phyloP scores from a whole-genome alignment of 2,888 invertebrate genomes.

The Eledona agricola region DNA sequence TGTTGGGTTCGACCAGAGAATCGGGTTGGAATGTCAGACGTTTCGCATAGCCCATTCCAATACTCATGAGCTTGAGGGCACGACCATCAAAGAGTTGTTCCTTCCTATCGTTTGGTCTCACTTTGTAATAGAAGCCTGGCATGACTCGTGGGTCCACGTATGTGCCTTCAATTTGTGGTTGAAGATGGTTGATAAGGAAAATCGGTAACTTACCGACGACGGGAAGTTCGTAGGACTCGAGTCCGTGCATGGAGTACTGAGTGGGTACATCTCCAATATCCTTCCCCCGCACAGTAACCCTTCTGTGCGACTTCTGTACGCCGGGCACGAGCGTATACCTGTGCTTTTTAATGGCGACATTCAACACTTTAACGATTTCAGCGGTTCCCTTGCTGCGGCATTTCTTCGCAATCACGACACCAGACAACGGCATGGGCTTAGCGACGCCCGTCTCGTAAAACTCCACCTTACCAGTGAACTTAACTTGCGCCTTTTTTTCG shows the following conservation, averaged over 20 bases:
- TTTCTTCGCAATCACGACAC: slow-evolving; percentile 67
- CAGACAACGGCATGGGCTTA: slow-evolving; percentile 69
- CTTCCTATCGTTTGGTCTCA: slow-evolving; percentile 72
- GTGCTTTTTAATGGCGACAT: slow-evolving; percentile 66
- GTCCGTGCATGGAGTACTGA: slow-evolving; percentile 71
- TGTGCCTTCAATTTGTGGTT: slow-evolving; percentile 62
- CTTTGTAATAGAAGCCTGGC: slow-evolving; percentile 77
- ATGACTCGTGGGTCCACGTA: slow-evolving; percentile 76
- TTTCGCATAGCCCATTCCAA: slow-evolving; percentile 82
- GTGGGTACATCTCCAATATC: slow-evolving; percentile 74
- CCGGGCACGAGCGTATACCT: slow-evolving; percentile 72
- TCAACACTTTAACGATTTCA: slow-evolving; percentile 66
- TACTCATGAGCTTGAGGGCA: slow-evolving; percentile 69
- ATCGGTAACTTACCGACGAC: slow-evolving; percentile 68
- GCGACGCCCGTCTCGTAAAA: slow-evolving; percentile 73
- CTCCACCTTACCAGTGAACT: slow-evolving; percentile 72
- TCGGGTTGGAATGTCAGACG: slow-evolving; percentile 77
- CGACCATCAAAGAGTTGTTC: slow-evolving; percentile 73
- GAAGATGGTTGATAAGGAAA: not conserved
- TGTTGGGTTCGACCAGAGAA: slow-evolving; percentile 68
- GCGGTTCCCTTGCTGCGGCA: slow-evolving; percentile 65
- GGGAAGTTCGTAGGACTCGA: slow-evolving; percentile 74
- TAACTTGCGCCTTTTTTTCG: slow-evolving; percentile 71
- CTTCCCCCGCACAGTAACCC: slow-evolving; percentile 70
- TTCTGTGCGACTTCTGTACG: slow-evolving; percentile 69